Base-by-base conservation (phyloP, 23 tunicate species). In the Phallusia fumigata region DNA sequence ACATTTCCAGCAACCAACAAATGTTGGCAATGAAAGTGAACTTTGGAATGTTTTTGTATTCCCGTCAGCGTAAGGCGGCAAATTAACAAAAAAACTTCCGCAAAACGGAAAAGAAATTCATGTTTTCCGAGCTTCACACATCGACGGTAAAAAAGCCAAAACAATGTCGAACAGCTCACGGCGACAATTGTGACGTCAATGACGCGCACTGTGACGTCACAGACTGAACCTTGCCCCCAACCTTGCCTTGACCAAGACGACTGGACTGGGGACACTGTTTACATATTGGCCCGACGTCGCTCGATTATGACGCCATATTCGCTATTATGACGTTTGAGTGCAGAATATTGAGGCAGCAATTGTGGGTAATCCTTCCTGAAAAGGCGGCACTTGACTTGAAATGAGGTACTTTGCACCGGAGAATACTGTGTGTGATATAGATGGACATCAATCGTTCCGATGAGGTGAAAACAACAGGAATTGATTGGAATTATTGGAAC, bases 281-380 rank as follows among this genome's bases (percentile, higher is more conserved):
- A 58, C 69, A 58, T 16, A 16, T 58, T 13, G 69, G 69, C 69
- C 28, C 69, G 69, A 3, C 28, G 8, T 58, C 28, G 26, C 3
- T 58, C 69, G 69, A 24, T 24, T 22, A 24, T 58, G 69, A 58
- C 69, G 69, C 69, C 2, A 58, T 40, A 58, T 24, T 58, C 28
- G 69, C 69, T 24, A 58, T 58, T 58, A 24, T 58, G 69, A 58
- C 69, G 69, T 24, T 58, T 24, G 69, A 58, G 5, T 58, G 69
- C 28, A 22, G 16, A 24, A 58, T 16, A 24, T 6, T 21, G 69
- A 24, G 28, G 69, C 69, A 21, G 69, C 69, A 58, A 21, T 58
- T 1, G 16, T 58, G 69, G 26, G 11, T 58, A 58, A 58, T 58
- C 69, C 69, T 58, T 58, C 69, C 69, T 8, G 69, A 13, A 58